Percentiles rank a stretch among this genome's conserved stretches.
phyloP scores from a whole-genome alignment of 2,113 vertebrate genomes.

The Labrus mixtus region DNA sequence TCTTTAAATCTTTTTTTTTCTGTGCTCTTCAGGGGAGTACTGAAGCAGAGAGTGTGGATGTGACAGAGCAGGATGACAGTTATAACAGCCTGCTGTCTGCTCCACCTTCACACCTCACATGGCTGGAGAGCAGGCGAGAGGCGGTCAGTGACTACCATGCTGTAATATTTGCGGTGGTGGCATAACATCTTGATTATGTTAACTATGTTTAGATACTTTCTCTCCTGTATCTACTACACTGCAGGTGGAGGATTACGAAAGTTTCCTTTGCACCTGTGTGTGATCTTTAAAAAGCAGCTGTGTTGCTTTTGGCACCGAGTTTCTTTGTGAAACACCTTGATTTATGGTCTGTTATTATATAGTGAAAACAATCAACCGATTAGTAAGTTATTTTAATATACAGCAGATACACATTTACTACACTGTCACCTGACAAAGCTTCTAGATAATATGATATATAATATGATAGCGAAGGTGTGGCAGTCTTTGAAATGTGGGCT shows the following conservation, averaged over 20 bases:
- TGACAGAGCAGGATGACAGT: constrained; percentile 73
- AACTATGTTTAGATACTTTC: constrained; percentile 15
- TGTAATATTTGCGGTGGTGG: constrained; percentile 14
- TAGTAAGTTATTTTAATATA: not conserved
- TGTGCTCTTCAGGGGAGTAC: constrained; percentile 40
- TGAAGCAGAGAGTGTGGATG: constrained; percentile 44
- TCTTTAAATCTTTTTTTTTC: not conserved
- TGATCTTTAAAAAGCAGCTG: constrained; percentile 22
- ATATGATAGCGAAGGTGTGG: constrained; percentile 32
- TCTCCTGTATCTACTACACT: not conserved
- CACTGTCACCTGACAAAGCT: not conserved
- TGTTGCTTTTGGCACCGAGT: constrained; percentile 54
- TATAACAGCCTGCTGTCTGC: constrained; percentile 32
- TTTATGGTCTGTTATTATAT: constrained; percentile 15
- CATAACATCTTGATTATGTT: constrained; percentile 10
- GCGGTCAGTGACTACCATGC: constrained; percentile 76
- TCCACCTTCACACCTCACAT: constrained; percentile 75
- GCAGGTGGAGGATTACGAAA: constrained; percentile 28
- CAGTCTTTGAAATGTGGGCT: constrained; percentile 19
- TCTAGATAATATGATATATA: constrained; percentile 20
- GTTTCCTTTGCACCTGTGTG: constrained; percentile 24
- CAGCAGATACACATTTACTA: constrained; percentile 38
- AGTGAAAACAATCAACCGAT: constrained; percentile 1
- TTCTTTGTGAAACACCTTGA: constrained; percentile 13
- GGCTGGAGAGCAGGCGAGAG: constrained; percentile 82